Evolutionary conservation across 1,140 invertebrate species (phyloP).

Genomic region (Bombus balteatus): DNA sequence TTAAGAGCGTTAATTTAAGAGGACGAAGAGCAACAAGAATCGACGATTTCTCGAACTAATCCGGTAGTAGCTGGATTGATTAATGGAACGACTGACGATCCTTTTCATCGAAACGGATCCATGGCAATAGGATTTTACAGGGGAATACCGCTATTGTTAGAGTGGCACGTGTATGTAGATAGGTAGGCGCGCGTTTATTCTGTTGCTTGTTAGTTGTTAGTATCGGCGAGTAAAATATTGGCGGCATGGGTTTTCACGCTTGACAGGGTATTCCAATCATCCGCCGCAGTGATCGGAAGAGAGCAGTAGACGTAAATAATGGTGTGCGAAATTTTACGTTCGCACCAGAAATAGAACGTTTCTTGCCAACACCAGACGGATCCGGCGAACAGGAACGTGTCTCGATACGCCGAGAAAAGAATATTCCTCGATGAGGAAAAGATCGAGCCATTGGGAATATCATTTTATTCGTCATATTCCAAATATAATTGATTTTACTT

Average conservation of each 20-base stretch:
- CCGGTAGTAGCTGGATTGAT: conserved; percentile 7
- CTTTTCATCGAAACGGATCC: conserved; percentile 16
- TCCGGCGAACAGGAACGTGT: not conserved
- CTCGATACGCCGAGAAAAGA: not conserved
- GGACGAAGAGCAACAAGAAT: not conserved
- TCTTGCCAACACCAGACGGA: not conserved
- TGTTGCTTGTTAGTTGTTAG: conserved; percentile 8
- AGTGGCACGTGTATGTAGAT: not conserved
- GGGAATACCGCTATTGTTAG: not conserved
- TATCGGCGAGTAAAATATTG: conserved; percentile 29
- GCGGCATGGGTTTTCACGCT: conserved; percentile 45
- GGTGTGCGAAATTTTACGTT: conserved; percentile 47
- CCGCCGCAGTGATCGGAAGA: conserved; percentile 28
- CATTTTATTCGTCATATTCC: not conserved
- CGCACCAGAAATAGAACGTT: conserved; percentile 39
- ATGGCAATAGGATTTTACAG: conserved; percentile 10
- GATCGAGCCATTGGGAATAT: not conserved
- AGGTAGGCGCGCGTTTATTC: conserved; percentile 5
- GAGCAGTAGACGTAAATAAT: conserved; percentile 44
- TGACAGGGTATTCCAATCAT: conserved; percentile 49
- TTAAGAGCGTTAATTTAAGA: not conserved
- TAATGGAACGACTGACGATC: conserved; percentile 41
- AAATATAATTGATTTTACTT: not conserved
- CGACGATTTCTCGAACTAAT: conserved; percentile 12
- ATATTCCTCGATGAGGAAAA: not conserved